Base-by-base conservation (phyloP, 1,140 invertebrate genomes). In the Listronotus bonariensis region DNA sequence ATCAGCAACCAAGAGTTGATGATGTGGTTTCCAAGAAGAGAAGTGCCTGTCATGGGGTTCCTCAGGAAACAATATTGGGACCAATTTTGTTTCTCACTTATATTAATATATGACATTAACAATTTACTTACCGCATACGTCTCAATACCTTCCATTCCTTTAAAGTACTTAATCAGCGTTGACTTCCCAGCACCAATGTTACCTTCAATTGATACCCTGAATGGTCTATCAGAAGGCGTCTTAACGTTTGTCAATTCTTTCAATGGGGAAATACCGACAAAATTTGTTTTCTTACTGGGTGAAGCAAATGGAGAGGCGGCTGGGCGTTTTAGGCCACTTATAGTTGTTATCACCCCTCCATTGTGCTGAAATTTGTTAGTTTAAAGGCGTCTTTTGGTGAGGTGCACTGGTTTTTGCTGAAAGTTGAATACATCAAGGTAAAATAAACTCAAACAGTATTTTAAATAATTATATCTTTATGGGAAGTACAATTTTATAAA, bases 171-270 rank as follows among this genome's bases (percentile, higher is more conserved):
- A 10, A 97, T 79, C 72, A 95, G 91, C 14, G 93, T 94, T 9
- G 93, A 95, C 81, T 97, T 97, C 5, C 94, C 95, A 77, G 92
- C 92, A 32, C 93, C 93, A 74, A 97, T 96, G 77, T 97, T 97
- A 26, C 95, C 95, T 78, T 97, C 94, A 11, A 97, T 88, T n/a
- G 92, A 87, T 8, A 96, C 89, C 18, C 72, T 62, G 61, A 78
- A 78, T 10, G 77, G 74, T 26, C 77, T 65, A 62, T 77, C 70
- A n/a, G 67, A 60, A 0, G 72, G 72, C 17, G 74, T 71, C 56
- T 68, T 68, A 17, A 76, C 73, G 48, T 71, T 73, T 18, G 68
- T 73, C 20, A 74, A 52, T 42, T 72, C 62, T 59, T 72, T 75
- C 14, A 70, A 12, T 10, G 73, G 70, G 5, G 74, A 70, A 34